Base-by-base conservation (phyloP, 92 coral and sea anemone genomes). In the Parazoanthus swiftii region DNA sequence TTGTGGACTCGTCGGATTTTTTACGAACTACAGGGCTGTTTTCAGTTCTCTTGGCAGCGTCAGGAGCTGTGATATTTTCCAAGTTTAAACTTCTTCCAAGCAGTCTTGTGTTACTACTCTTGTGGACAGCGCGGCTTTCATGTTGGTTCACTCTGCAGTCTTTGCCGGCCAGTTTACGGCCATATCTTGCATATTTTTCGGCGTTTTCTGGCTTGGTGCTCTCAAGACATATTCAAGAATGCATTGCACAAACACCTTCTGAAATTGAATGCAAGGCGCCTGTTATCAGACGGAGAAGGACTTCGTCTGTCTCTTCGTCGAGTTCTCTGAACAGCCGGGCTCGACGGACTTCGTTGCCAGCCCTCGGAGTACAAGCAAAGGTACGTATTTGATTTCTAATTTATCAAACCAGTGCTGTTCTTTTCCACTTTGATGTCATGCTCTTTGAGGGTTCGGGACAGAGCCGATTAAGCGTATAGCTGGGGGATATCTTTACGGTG, bases 261-360 rank as follows among this genome's bases (percentile, higher is more conserved):
- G 99, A 97, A 89, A 95, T 97, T 79, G 98, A 97, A 89, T 93
- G 97, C 82, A 97, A 97, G 80, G 94, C 93, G 21, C 98, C 98
- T 16, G 80, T 95, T 74, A 91, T 95, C 18, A 92, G 98, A 23
- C 93, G 95, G 66, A 90, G 96, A 1, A 91, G 99, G 51, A 92
- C 95, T 33, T 93, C 97, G 18, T 92, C 94, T 63, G 94, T 95
- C 46, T 93, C 96, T 13, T 95, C 96, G 14, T 91, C 95, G 37
- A 93, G 95, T 80, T 94, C 96, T 86, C 92, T 92, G 82, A 92
- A 92, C 74, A 89, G 92, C 84, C 92, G 96, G 58, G 89, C 92
- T 44, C 91, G 99, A 68, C 89, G 99, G 54, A 95, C 99, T 33
- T 97, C 99, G 25, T 90, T 97, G 67, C 99, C 99, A 81, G 99